Percentiles rank a stretch among this genome's conserved stretches.
Evolutionary conservation across 1,140 invertebrate species (phyloP).

Genomic region (Heliothis subflexa): DNA sequence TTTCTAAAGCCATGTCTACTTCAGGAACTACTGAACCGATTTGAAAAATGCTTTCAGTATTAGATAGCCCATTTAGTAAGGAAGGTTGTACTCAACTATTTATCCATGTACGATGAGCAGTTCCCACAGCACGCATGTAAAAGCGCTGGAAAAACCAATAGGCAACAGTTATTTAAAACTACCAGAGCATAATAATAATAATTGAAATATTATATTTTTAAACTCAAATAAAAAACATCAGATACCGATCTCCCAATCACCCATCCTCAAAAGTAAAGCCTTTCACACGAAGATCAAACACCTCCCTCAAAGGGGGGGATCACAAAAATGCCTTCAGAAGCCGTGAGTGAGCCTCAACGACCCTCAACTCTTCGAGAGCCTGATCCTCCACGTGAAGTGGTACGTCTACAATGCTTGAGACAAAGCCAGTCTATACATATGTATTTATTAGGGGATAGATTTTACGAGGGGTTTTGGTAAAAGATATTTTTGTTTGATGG

Average conservation of each 20-base stretch:
- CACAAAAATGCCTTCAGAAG: slow-evolving; percentile 8
- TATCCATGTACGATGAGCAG: no score
- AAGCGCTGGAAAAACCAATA: no score
- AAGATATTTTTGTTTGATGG: not conserved
- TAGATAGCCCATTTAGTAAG: no score
- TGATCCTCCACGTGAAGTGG: not conserved
- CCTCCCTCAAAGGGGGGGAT: slow-evolving; percentile 20
- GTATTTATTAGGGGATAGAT: slow-evolving; percentile 6
- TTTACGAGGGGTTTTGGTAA: not conserved
- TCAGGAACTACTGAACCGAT: no score
- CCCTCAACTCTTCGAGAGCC: not conserved
- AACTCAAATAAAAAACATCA: no score
- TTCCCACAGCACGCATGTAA: no score
- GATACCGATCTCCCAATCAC: not conserved
- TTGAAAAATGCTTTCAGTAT: no score
- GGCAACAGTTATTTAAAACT: no score
- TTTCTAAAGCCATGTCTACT: no score
- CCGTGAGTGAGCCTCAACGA: slow-evolving; percentile 2
- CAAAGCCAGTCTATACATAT: slow-evolving; percentile 6
- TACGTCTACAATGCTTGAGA: slow-evolving; percentile 21
- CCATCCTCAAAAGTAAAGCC: not conserved
- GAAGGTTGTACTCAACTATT: no score
- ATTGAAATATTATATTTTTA: no score
- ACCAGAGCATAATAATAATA: no score
- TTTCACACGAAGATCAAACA: slow-evolving; percentile 8